These are phyloP conservation scores for Morone saxatilis DNA, from an alignment of 2,113 vertebrate species.

Conservation along the genomic window DNA sequence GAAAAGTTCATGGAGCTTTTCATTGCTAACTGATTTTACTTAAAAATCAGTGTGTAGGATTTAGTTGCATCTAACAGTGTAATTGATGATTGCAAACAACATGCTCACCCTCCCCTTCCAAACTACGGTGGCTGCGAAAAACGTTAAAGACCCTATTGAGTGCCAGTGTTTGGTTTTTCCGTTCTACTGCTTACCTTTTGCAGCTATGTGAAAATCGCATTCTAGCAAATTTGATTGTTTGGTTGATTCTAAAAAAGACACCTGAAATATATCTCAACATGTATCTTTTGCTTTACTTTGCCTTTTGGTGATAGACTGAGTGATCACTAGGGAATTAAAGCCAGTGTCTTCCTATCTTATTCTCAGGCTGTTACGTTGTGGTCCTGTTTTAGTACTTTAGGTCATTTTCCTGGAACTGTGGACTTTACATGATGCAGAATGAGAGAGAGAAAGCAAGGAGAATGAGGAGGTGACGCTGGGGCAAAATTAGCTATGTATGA, in stretches of 20 bases:
- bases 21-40: slow-evolving; percentile 22
- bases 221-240: neutral
- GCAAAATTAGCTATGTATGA: slow-evolving; percentile 70
- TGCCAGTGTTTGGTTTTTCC: too few species aligned
- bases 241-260: neutral
- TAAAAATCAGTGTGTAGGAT: too few species aligned
- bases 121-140: too few species aligned
- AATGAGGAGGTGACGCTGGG: slow-evolving; percentile 32
- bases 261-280: neutral
- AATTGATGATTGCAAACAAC: too few species aligned
- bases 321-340: neutral
- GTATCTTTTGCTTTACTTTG: neutral
- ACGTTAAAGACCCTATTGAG: too few species aligned
- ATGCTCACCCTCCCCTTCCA: too few species aligned
- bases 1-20: slow-evolving; percentile 21
- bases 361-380: neutral
- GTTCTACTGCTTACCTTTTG: neutral
- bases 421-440: slow-evolving; percentile 34
- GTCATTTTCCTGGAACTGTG: slow-evolving; percentile 7
- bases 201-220: neutral
- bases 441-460: slow-evolving; percentile 11
- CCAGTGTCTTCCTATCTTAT: neutral
- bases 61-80: too few species aligned
- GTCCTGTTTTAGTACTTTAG: slow-evolving; percentile 6
- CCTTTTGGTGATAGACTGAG: neutral